Evolutionary conservation across 2,888 invertebrate species (phyloP), one percentile per base, ranked within the genome.

Genomic region (Trissonchulus latispiculum): DNA sequence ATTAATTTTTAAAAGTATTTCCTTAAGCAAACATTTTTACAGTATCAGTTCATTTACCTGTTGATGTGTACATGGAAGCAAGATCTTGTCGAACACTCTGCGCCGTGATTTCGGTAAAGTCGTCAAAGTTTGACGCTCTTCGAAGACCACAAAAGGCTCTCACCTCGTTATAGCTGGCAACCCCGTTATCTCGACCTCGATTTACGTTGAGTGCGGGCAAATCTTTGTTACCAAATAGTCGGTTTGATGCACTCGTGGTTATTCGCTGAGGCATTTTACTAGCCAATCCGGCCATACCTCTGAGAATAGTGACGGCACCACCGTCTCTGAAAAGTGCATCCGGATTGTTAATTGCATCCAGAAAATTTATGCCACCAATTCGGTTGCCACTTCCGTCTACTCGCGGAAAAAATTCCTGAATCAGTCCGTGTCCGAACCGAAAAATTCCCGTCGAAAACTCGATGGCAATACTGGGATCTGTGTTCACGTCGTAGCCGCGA

Each of bases 401-500:
- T 71, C 95, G 66, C 33, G 66, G 66, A n/a, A 64, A 64, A 64
- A 64, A 64, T 0, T 96, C 97, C 83, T 96, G 96, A 72, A 99
- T 95, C 76, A 99, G 87, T 0, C 95, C 91, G 84, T 99, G 99
- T 0, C 99, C 99, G 83, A 99, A 95, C 73, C 85, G 87, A 73
- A 97, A 86, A 0, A 97, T 97, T 29, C 96, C 96, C 0, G 96
- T 95, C 0, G 97, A 95, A 84, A 99, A 99, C 61, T 93, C 95
- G 83, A 97, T 99, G 1, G 93, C 89, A 77, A 99, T 90, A 0
- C 91, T 89, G 0, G 96, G 91, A 82, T 97, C 90, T 0, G 91
- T 77, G 59, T 88, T 87, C 0, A 91, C 87, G 83, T 96, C 85
- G 82, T 99, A 99, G 37, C 90, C 92, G 61, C 86, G 85, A 82